These are phyloP conservation scores for Sardina pilchardus DNA, from an alignment of 2,113 vertebrate species.

Conservation along the genomic window DNA sequence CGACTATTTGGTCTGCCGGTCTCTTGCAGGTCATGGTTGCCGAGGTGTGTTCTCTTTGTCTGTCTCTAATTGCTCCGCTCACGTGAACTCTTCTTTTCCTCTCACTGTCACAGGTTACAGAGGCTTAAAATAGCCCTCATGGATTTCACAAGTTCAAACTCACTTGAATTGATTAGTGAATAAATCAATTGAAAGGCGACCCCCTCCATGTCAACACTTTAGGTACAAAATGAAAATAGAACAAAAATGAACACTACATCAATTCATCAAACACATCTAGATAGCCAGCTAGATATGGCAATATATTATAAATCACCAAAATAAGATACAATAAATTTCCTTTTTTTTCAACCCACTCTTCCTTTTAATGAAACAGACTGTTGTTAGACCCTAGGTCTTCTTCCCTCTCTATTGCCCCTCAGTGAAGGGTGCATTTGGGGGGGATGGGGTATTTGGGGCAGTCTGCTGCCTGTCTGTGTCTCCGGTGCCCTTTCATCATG, in stretches of 20 bases:
- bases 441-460: background rate
- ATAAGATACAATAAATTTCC: background rate
- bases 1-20: no score
- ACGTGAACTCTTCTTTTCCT: no score
- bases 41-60: background rate
- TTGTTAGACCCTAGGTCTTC: background rate
- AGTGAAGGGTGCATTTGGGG: background rate
- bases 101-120: no score
- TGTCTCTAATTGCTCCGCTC: background rate
- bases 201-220: no score
- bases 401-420: background rate
- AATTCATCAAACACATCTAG: background rate
- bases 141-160: no score
- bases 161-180: no score
- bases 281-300: background rate
- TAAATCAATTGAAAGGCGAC: no score
- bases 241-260: background rate
- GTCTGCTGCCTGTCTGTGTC: slow-evolving; percentile 12
- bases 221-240: background rate
- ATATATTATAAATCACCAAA: background rate
- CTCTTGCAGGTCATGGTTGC: background rate
- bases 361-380: background rate
- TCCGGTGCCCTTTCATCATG: slow-evolving; percentile 33
- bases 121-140: no score
- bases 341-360: background rate